Conservation (phyloP, 2,113 vertebrate species). For the Rhineura floridana region DNA sequence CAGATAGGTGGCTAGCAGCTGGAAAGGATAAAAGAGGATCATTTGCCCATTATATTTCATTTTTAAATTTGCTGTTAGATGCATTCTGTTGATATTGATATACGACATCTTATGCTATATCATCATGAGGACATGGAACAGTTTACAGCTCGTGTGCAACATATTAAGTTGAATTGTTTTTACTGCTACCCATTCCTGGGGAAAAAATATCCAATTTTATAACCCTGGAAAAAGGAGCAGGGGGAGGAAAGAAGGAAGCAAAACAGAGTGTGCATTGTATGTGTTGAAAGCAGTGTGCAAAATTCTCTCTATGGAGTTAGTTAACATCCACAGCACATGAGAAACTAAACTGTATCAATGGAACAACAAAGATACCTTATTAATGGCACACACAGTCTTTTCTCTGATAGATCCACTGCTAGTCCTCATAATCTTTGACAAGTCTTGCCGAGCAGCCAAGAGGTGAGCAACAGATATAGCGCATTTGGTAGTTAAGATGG, state of each 20-base stretch:
- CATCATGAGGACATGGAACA: neutral
- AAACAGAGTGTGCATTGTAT: neutral
- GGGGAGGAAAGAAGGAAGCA: neutral
- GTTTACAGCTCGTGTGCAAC: neutral
- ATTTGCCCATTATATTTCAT: no score
- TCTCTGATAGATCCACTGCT: conserved; percentile 93
- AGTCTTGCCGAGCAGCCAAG: conserved; percentile 91
- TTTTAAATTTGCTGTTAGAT: no score
- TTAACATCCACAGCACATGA: conserved; percentile 4
- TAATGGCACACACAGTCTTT: conserved; percentile 95
- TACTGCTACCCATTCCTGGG: neutral
- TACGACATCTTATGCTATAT: neutral
- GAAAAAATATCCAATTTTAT: neutral
- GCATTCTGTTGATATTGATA: no score
- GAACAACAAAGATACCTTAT: conserved; percentile 83
- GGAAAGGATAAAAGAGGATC: neutral
- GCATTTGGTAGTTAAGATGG: conserved; percentile 81
- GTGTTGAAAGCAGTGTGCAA: neutral
- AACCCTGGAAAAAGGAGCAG: neutral
- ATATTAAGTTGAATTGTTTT: neutral
- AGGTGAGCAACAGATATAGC: conserved; percentile 88
- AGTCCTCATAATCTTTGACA: conserved; percentile 94
- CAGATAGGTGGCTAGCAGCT: neutral
- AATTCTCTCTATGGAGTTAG: neutral
- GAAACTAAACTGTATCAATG: neutral